Evolutionary conservation across 2,113 vertebrate genomes (phyloP), one percentile per base, ranked within the genome.

Genomic region (Miniopterus natalensis): DNA sequence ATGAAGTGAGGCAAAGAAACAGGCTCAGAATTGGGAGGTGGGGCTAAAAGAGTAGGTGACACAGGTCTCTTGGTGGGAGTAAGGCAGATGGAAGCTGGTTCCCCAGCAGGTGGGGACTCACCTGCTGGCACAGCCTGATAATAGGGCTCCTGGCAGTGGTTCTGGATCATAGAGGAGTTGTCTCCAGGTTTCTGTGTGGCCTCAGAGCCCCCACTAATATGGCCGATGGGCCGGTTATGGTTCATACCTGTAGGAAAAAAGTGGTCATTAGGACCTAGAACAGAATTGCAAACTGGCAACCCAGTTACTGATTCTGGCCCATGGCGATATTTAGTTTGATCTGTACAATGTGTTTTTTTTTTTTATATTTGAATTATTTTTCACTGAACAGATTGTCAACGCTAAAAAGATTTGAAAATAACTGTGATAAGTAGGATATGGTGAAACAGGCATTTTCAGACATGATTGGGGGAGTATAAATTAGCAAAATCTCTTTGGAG

Each of bases 131-230:
- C 63, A 0, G 95, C 95, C 61, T 96, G 93, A 3, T 98, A 99
- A 93, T 98, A 98, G 0, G 98, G 98, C 66, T 97, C 95, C 1
- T 95, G 97, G 96, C 98, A 98, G 2, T 0, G 79, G 79, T 97
- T 98, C 0, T 55, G 81, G 89, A 95, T 89, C 36, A 45, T 45
- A 15, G 97, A 96, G 29, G 57, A 47, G 42, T 96, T 94, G n/a
- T 68, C 80, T 55, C 25, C 90, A 17, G 65, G 27, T 8, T n/a
- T 9, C 0, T 11, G 71, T 36, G 85, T 0, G 4, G 98, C 97
- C 36, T 63, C 78, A 68, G 98, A 91, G 2, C 1, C 63, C 29
- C 96, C 97, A 0, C 97, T 98, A 66, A 78, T 75, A 92, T 98
- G 90, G 57, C 1, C 2, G 87, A 88, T 2, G 23, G 98, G 97